A percentile compares a stretch with the other conserved stretches of the same genome.
Evolutionary conservation across 2,113 vertebrate genomes (phyloP).

Genomic region (Phylloscopus whistleri): DNA sequence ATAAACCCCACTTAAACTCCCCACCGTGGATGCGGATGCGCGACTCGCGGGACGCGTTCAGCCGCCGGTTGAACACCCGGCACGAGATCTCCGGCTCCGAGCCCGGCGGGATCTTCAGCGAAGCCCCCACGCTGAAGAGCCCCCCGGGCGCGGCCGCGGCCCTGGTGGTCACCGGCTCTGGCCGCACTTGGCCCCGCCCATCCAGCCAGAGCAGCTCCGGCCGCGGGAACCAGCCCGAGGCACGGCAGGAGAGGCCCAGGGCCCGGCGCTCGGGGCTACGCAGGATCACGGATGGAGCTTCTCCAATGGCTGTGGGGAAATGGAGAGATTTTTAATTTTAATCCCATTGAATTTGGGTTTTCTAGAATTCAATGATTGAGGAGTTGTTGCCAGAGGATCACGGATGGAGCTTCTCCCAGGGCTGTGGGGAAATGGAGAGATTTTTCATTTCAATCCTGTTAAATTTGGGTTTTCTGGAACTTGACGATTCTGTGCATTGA

Average conservation of each 20-base stretch:
- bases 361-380: too few species aligned
- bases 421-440: neutral
- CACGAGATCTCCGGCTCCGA: neutral
- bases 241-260: neutral
- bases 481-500: neutral
- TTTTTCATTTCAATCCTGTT: neutral
- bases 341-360: too few species aligned
- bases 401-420: too few species aligned
- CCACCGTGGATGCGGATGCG: neutral
- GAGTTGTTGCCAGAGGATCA: too few species aligned
- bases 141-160: neutral
- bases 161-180: accelerated
- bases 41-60: neutral
- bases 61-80: neutral
- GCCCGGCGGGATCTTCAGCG: accelerated
- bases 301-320: neutral
- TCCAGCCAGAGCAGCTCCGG: neutral
- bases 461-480: neutral
- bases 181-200: accelerated
- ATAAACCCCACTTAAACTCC: neutral
- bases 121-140: neutral
- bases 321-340: too few species aligned
- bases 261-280: neutral
- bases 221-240: neutral
- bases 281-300: neutral